Conservation (phyloP, 2,888 invertebrate species). For the Drosophila maculinotata region DNA sequence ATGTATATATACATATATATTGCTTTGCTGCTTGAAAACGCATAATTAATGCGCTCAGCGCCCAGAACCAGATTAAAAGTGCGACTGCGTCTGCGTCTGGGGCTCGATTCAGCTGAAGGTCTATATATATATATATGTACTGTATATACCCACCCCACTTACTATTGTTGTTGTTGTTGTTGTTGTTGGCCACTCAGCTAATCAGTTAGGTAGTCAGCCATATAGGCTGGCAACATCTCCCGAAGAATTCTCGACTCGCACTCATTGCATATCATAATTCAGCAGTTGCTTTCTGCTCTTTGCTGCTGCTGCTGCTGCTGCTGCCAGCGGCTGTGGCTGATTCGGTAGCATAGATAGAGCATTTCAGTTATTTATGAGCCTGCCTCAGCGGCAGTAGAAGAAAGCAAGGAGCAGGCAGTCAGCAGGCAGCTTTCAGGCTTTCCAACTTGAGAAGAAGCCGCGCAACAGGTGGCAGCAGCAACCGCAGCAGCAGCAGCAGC, state of each 20-base stretch:
- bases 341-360: constrained; percentile 61
- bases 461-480: constrained; percentile 45
- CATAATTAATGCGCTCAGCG: constrained; percentile 80
- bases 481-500: constrained; percentile 6
- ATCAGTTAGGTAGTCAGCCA: constrained; percentile 48
- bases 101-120: constrained; percentile 9
- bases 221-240: constrained; percentile 17
- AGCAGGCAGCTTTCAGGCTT: constrained; percentile 29
- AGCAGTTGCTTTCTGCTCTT: constrained; percentile 18
- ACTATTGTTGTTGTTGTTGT: constrained; percentile 8
- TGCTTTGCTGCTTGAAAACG: constrained; percentile 69
- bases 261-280: constrained; percentile 43
- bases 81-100: constrained; percentile 46
- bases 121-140: constrained; percentile 3
- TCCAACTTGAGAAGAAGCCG: constrained; percentile 47
- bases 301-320: constrained; percentile 6
- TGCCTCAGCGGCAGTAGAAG: constrained; percentile 32
- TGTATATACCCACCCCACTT: constrained; percentile 10
- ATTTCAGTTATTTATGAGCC: constrained; percentile 58
- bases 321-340: constrained; percentile 43
- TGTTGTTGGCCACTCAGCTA: constrained; percentile 35
- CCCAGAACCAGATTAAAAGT: constrained; percentile 76
- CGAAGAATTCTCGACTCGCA: constrained; percentile 10
- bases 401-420: constrained; percentile 25
- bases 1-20: constrained; percentile 2